Conservation (phyloP, 2,797 vertebrate species). For the Leuciscus waleckii region DNA sequence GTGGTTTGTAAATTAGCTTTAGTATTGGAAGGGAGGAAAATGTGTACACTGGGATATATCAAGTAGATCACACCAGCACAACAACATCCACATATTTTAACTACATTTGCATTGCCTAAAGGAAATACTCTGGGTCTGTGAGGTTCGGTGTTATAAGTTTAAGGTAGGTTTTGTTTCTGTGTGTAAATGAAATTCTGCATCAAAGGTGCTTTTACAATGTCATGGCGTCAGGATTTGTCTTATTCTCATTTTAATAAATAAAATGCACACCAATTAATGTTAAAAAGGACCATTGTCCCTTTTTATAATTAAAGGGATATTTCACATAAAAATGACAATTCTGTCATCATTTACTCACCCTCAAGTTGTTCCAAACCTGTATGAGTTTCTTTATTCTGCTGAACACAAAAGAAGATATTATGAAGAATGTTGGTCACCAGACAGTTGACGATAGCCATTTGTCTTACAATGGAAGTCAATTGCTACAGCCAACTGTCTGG, state of each 20-base stretch:
- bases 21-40: background rate
- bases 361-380: no score
- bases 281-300: background rate
- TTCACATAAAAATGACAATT: background rate
- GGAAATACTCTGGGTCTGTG: background rate
- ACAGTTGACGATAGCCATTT: no score
- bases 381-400: no score
- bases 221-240: background rate
- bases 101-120: background rate
- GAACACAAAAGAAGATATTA: no score
- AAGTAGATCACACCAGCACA: background rate
- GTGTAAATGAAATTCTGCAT: background rate
- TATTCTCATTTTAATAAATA: background rate
- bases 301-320: background rate
- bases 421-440: no score
- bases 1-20: slow-evolving; percentile 24
- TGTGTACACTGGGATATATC: background rate
- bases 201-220: background rate
- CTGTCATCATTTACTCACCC: background rate
- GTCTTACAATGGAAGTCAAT: no score
- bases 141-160: background rate
- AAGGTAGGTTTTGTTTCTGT: background rate
- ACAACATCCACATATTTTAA: background rate
- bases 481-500: no score
- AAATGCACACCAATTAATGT: background rate